Conservation (phyloP, 1,140 invertebrate species). For the Asbolus verrucosus region DNA sequence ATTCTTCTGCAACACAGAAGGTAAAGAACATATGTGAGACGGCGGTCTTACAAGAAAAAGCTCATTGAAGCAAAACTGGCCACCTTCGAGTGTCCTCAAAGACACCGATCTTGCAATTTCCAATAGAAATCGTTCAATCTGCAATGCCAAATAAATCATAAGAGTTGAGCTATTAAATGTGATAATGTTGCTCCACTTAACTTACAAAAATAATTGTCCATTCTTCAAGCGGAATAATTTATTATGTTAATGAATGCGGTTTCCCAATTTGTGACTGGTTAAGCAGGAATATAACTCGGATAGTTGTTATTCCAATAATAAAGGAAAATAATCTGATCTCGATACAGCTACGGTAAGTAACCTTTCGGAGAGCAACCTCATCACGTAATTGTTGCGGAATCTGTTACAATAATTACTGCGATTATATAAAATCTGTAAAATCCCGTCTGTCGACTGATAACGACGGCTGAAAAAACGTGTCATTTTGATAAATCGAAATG, state of each 20-base stretch:
- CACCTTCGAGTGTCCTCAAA: conserved; percentile 15
- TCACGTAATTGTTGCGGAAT: conserved; percentile 16
- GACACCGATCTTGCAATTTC: conserved; percentile 11
- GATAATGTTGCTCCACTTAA: conserved; percentile 19
- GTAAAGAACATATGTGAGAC: conserved; percentile 12
- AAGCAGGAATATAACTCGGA: neutral
- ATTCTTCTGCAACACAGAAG: neutral
- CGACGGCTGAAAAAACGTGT: no score
- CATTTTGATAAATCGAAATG: conserved; percentile 6
- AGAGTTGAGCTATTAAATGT: neutral
- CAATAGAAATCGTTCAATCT: conserved; percentile 29
- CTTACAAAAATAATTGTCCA: neutral
- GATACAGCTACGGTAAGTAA: conserved; percentile 15
- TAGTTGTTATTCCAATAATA: neutral
- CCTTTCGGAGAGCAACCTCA: neutral
- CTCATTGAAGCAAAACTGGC: no score
- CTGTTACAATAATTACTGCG: conserved; percentile 7
- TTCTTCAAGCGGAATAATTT: no score
- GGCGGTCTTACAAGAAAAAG: neutral
- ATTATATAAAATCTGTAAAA: no score
- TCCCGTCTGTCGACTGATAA: no score
- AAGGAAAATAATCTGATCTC: conserved; percentile 2
- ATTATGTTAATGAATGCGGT: no score
- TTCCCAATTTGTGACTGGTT: neutral
- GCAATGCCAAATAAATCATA: conserved; percentile 38